Conservation (phyloP, 92 coral and sea anemone genomes). For the Pocillopora meandrina region DNA sequence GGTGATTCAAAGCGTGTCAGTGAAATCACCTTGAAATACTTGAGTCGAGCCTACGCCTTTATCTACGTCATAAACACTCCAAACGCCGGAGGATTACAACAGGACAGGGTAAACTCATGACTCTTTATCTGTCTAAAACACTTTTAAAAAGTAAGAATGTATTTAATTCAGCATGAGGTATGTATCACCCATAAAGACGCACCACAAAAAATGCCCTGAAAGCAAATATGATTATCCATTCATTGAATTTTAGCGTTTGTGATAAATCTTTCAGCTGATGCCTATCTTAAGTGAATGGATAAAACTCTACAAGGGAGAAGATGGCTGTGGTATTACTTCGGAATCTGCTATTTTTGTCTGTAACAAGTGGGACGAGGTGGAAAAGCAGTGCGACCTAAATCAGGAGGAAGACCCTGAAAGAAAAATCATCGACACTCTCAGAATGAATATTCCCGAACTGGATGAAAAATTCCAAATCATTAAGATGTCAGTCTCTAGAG, state of each 20-base stretch:
- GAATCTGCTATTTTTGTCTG: constrained; percentile 21
- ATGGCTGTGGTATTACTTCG: neutral
- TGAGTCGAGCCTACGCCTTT: constrained; percentile 16
- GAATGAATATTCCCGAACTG: neutral
- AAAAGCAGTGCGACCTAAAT: neutral
- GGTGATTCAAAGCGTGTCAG: neutral
- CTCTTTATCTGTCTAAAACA: too few relatives aligned
- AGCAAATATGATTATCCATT: neutral
- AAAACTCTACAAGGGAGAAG: constrained; percentile 1
- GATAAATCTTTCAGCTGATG: constrained; percentile 7
- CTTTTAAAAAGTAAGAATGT: too few relatives aligned
- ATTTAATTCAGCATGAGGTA: too few relatives aligned
- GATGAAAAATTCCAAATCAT: constrained; percentile 16
- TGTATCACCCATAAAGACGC: neutral
- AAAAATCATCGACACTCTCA: constrained; percentile 10
- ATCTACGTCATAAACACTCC: constrained; percentile 24
- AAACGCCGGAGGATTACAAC: constrained; percentile 32
- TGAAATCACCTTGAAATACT: neutral
- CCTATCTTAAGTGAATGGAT: constrained; percentile 4
- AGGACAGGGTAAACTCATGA: constrained; percentile 8
- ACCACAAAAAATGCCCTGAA: neutral
- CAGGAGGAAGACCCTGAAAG: neutral
- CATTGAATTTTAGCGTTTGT: neutral
- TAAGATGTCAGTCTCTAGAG: neutral
- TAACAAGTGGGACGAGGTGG: constrained; percentile 27